Conservation (phyloP, 2,888 invertebrate species). For the Coleophora deauratella region DNA sequence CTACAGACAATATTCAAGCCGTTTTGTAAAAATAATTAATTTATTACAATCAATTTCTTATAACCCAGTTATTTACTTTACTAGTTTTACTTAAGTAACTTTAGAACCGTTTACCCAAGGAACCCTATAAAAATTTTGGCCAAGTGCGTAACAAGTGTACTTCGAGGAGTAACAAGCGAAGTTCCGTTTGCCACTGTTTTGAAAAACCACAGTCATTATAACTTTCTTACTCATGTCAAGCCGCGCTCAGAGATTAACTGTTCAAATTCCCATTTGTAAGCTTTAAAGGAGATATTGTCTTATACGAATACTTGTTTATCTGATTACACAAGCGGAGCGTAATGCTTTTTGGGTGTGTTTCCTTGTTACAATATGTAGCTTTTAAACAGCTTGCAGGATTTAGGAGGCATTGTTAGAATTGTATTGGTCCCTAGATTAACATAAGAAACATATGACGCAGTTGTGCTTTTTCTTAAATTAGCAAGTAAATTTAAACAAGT, state of each 20-base stretch:
- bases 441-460: too few relatives aligned
- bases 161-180: constrained; percentile 2
- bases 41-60: not conserved
- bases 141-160: constrained; percentile 10
- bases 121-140: constrained; percentile 8
- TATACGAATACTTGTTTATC: not conserved
- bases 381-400: too few relatives aligned
- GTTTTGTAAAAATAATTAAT: too few relatives aligned
- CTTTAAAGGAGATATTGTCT: not conserved
- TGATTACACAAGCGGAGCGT: not conserved
- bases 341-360: too few relatives aligned
- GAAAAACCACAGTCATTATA: constrained; percentile 3
- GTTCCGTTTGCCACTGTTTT: constrained; percentile 9
- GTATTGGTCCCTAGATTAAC: too few relatives aligned
- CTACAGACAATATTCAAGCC: too few relatives aligned
- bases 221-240: constrained; percentile 11
- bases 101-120: not conserved
- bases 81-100: too few relatives aligned
- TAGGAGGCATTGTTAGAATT: too few relatives aligned
- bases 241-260: not conserved
- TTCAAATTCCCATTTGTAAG: not conserved
- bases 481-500: too few relatives aligned
- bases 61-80: too few relatives aligned
- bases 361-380: too few relatives aligned
- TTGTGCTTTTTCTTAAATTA: too few relatives aligned